Evolutionary conservation across 2,888 invertebrate species (phyloP), one percentile per base, ranked within the genome.

Genomic region (Automeris io): DNA sequence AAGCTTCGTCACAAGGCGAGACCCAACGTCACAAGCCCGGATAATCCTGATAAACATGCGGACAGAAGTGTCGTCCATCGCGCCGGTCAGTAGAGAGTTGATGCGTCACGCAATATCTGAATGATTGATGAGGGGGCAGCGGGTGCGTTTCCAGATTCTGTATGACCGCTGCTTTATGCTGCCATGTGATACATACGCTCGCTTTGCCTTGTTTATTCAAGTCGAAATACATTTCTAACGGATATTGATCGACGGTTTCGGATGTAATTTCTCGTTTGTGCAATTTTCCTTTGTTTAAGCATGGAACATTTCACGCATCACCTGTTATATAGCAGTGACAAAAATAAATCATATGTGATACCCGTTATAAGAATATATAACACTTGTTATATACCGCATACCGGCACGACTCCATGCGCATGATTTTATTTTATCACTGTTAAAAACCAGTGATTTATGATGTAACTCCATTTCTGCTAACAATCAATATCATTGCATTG

Each of bases 21-120:
- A 23, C 12, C 23, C 6, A 5, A n/a, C 23, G 23, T 16, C 29
- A 29, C 8, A 29, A 37, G 21, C 37, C 23, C 23, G 11, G 24
- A 32, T 47, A 58, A 53, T 47, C 54, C 45, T 41, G 52, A 54
- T 57, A 52, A 40, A 40, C 36, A 40, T 61, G 67, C 64, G 65
- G 68, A 73, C 69, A 66, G 65, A 61, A 62, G 61, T 66, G 62
- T 70, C 61, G 55, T 52, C 52, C 56, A 61, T 70, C 64, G 71
- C 72, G 73, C 67, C 71, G 29, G 29, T 16, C 29, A 29, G 29
- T 29, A 8, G 29, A 29, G 29, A 72, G 66, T 72, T 75, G 73
- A 70, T 71, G 73, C 68, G 78, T 77, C 76, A 79, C 72, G 73
- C 75, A 73, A 76, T 77, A 79, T 77, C 72, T 23, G 23, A 37